Conservation (phyloP, 2,113 vertebrate species). For the Nothocercus nigrocapillus region DNA sequence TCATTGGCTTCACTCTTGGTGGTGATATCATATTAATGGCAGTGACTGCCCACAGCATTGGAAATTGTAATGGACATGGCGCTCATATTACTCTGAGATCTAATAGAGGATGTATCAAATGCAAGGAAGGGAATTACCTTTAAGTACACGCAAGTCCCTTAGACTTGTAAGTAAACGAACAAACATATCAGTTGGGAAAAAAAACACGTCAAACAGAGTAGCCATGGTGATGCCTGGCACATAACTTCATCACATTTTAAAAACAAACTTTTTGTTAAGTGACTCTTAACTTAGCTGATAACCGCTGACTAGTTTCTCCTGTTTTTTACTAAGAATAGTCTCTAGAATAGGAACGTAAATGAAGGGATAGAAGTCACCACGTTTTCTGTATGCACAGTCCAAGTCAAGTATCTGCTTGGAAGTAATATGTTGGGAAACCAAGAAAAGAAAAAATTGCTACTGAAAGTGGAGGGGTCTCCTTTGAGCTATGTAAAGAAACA, state of each 20-base stretch:
- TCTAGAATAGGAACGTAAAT: neutral
- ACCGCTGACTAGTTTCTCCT: neutral
- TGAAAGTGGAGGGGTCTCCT: neutral
- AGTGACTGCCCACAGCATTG: neutral
- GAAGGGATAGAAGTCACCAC: neutral
- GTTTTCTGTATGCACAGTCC: neutral
- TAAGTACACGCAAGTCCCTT: neutral
- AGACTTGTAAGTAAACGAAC: neutral
- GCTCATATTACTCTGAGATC: accelerated
- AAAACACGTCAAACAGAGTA: neutral
- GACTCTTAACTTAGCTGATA: neutral
- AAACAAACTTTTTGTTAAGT: conserved; percentile 13
- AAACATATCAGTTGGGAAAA: neutral
- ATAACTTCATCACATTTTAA: neutral
- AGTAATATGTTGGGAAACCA: neutral
- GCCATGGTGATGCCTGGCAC: neutral
- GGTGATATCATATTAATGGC: neutral
- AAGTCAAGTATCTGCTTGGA: neutral
- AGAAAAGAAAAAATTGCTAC: neutral
- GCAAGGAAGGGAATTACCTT: neutral
- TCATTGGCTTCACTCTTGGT: neutral
- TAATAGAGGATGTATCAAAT: neutral
- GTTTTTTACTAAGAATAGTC: neutral
- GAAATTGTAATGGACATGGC: neutral
- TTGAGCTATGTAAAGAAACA: neutral